Base-by-base conservation (phyloP, 2,888 invertebrate genomes). In the Drosophila sordidapex region DNA sequence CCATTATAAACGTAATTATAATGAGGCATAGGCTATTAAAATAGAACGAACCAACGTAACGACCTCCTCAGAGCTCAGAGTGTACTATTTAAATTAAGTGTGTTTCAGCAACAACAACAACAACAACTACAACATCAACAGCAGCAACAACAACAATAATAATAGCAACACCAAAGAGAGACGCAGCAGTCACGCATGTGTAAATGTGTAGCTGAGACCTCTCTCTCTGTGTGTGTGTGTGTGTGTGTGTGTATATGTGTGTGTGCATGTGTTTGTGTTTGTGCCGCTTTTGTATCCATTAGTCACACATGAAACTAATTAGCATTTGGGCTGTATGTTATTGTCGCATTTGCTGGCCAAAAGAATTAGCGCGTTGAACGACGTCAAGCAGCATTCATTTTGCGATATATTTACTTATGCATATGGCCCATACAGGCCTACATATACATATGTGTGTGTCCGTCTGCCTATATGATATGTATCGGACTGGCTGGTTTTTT, bases 291-390 rank as follows among this genome's bases (percentile, higher is more conserved):
- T 83, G 79, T 88, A 74, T 86, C 83, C 90, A 90, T 88, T 88
- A 88, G 87, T 88, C 87, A 88, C 91, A 91, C 91, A 88, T 88
- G 87, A 88, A 90, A 89, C 87, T 88, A 90, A 88, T 88, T 88
- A 88, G 87, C 87, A 88, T 88, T 91, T 91, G 89, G 89, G 83
- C 76, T 89, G 82, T 84, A 82, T 91, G 91, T 87, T 86, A 89
- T 87, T 91, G 90, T 89, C 90, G 86, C 88, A 87, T 90, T 90
- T 85, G 83, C 83, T 90, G 83, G 86, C 79, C 90, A 87, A 87
- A 87, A 80, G 87, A 87, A 90, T 87, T 88, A 81, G 89, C 84
- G 81, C 88, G 87, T 75, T 79, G 79, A 83, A 70, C 82, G 79
- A 69, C 89, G 90, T 87, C 88, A 89, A 87, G 87, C 89, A 79